Evolutionary conservation across 2,113 vertebrate genomes (phyloP), one percentile per base, ranked within the genome.

Genomic region (Butorides virescens): DNA sequence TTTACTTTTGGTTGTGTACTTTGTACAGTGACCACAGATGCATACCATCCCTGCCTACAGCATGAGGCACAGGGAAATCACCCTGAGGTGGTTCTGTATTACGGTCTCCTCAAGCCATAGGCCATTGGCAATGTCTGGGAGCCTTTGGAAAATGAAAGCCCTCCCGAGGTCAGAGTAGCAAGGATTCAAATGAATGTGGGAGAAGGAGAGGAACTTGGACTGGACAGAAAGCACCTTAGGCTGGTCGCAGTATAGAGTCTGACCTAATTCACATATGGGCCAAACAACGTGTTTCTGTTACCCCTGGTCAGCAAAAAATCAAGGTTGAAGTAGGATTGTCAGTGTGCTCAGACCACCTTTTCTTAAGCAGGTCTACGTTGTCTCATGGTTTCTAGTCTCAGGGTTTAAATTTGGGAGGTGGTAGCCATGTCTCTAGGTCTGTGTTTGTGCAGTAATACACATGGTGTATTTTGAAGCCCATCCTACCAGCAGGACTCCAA

Each of bases 31-130:
- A 65, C 13, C 13, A 34, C 0, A 1, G 52, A 37, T 11, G 13
- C 1, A 0, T 29, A 65, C 7, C 18, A 29, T 68, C 59, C 44
- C 50, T 34, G 8, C 37, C 22, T 70, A 36, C 22, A 55, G 76
- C 25, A 4, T 0, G 0, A 44, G 55, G 29, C 25, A 53, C 1
- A 18, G 61, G 10, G 8, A 61, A 65, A 9, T 66, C 2, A 1
- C 34, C 18, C 59, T 36, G 23, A 6, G 32, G 20, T n/a, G 72
- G 12, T 46, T 63, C 18, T 29, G 18, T 34, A 39, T 70, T 29
- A 7, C 7, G 7, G 6, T 66, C 19, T 58, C 58, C 46, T 70
- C 34, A 62, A 84, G 30, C 36, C 1, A 0, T 47, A 59, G 19
- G 15, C 30, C 2, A 2, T 11, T 42, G 25, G 11, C 11, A 7